These are phyloP conservation scores for Anneissia japonica DNA, from an alignment of 35 echinoderm and acorn worm species.

Conservation along the genomic window DNA sequence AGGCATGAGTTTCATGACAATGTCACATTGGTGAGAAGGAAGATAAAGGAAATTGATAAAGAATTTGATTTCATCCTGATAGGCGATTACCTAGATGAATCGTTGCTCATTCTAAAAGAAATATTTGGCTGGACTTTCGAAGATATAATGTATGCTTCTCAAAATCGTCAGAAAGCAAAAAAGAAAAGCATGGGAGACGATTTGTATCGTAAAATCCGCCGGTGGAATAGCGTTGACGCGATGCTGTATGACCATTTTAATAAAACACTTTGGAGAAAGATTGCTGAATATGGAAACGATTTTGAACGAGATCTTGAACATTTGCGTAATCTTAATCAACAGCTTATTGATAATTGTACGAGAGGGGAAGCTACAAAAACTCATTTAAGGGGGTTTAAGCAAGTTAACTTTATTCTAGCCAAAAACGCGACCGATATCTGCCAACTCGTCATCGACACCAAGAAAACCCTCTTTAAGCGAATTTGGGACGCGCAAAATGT, in stretches of 20 bases:
- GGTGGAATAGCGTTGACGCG: not conserved
- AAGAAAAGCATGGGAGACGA: not conserved
- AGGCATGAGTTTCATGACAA: slow-evolving; percentile 22
- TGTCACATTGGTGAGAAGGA: slow-evolving; percentile 4
- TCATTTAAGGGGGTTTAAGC: not conserved
- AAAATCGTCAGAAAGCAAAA: not conserved
- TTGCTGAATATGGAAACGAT: not conserved
- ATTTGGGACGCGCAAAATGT: not conserved
- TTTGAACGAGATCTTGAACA: not conserved
- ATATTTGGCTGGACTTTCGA: slow-evolving; percentile 71
- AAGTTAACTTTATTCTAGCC: not conserved
- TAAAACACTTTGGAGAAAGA: not conserved
- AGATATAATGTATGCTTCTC: slow-evolving; percentile 68
- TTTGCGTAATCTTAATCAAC: not conserved
- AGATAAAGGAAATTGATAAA: slow-evolving; percentile 32
- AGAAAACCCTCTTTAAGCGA: not conserved
- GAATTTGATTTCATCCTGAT: slow-evolving; percentile 86
- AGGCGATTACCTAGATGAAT: slow-evolving; percentile 80
- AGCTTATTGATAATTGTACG: not conserved
- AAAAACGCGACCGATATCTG: not conserved
- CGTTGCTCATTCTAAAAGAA: slow-evolving; percentile 52
- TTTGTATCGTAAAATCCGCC: not conserved
- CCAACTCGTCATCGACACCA: not conserved
- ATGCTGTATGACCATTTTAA: slow-evolving; percentile 23
- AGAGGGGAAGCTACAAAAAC: not conserved